Conservation (phyloP, 1,140 invertebrate species). For the Drosophila burlai region DNA sequence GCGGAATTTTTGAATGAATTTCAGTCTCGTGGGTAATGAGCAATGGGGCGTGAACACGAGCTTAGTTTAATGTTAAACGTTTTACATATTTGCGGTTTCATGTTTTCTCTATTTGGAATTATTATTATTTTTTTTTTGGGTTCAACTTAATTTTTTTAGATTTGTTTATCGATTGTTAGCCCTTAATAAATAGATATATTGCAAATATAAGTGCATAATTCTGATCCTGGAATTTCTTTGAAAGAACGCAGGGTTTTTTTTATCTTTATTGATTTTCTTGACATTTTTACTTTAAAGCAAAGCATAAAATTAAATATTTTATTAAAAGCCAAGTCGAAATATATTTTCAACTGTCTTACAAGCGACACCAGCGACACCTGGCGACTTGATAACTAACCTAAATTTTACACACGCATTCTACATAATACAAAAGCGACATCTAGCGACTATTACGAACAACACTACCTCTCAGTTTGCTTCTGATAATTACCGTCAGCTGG, state of each 20-base stretch:
- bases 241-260: neutral
- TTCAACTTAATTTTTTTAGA: neutral
- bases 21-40: conserved; percentile 1
- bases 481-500: neutral
- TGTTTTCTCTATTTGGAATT: neutral
- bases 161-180: too few relatives aligned
- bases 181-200: neutral
- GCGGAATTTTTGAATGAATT: neutral
- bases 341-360: neutral
- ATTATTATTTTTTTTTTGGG: neutral
- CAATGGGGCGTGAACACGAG: conserved; percentile 29
- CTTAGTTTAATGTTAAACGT: neutral
- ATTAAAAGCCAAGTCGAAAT: neutral
- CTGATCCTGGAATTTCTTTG: neutral
- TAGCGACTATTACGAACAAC: neutral
- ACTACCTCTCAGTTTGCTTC: neutral
- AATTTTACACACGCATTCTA: neutral
- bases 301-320: neutral
- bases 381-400: neutral
- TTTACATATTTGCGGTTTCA: conserved; percentile 10
- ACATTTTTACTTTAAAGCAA: neutral
- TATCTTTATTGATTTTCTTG: too few relatives aligned
- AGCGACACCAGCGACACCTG: neutral
- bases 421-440: neutral
- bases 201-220: neutral